Conservation (phyloP, 2,888 invertebrate genomes). For the Phania funesta region DNA sequence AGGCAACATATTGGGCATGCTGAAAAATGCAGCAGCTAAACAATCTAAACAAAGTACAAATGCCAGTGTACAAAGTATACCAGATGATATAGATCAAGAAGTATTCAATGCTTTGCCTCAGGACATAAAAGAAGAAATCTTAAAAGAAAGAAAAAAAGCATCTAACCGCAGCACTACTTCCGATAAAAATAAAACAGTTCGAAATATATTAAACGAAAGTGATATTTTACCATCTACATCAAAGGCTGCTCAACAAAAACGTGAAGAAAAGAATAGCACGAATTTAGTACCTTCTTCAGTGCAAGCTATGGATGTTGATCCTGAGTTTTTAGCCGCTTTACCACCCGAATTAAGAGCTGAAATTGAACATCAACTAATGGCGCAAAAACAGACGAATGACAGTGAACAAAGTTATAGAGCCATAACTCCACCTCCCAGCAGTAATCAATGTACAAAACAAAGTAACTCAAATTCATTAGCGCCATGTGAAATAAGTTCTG, state of each 20-base stretch:
- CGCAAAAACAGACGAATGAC: conserved; percentile 26
- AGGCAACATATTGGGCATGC: conserved; percentile 72
- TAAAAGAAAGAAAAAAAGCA: conserved; percentile 44
- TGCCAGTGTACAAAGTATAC: conserved; percentile 35
- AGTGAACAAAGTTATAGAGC: conserved; percentile 44
- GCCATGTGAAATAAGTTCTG: conserved; percentile 38
- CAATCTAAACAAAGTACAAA: conserved; percentile 27
- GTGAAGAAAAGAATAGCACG: conserved; percentile 22
- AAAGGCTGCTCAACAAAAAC: conserved; percentile 68
- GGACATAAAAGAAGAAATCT: conserved; percentile 83
- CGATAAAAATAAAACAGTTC: not conserved
- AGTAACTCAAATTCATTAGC: not conserved
- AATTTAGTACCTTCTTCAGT: not conserved
- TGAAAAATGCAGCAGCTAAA: conserved; percentile 71
- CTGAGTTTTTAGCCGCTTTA: conserved; percentile 82
- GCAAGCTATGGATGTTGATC: conserved; percentile 80
- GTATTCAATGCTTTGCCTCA: conserved; percentile 84
- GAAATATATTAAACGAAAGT: conserved; percentile 64
- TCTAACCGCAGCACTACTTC: not conserved
- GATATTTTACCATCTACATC: conserved; percentile 75
- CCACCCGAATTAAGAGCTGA: conserved; percentile 83
- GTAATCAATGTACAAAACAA: not conserved
- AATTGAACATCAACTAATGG: conserved; percentile 72
- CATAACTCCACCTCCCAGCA: conserved; percentile 16
- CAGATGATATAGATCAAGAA: conserved; percentile 81